phyloP scores from a whole-genome alignment of 2,113 vertebrate species.

The Xenopus tropicalis region DNA sequence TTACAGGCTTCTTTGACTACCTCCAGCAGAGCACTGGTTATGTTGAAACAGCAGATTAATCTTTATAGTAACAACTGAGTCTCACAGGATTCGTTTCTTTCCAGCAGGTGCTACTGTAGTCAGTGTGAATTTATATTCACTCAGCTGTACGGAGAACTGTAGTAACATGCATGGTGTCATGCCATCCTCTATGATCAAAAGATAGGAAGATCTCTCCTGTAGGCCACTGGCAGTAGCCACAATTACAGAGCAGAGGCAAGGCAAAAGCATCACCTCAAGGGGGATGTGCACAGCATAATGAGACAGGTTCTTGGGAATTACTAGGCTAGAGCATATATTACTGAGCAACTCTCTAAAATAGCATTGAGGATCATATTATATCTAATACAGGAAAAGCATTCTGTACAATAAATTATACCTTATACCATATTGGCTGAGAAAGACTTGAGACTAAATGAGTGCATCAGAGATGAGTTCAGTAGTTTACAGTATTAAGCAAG shows the following conservation, averaged over 20 bases:
- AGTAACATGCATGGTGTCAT: too few species aligned
- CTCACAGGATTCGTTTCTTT: constrained; percentile 13
- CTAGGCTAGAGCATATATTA: constrained; percentile 7
- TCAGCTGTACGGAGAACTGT: background rate
- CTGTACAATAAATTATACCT: background rate
- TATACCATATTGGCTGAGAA: too few species aligned
- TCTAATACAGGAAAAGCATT: background rate
- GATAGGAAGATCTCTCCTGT: background rate
- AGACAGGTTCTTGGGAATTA: constrained; percentile 11
- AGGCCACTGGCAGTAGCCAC: background rate
- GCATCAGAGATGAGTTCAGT: too few species aligned
- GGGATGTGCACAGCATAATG: constrained; percentile 11
- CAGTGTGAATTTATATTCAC: constrained; percentile 20
- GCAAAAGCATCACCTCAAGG: background rate
- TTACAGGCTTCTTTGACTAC: too few species aligned
- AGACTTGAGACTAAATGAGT: too few species aligned
- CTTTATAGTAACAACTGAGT: constrained; percentile 23
- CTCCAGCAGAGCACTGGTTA: background rate
- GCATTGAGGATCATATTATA: background rate
- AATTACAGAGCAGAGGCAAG: constrained; percentile 23
- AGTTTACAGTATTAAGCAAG: too few species aligned
- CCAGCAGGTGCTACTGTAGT: constrained; percentile 29
- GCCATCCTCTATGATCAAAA: background rate
- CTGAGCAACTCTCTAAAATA: background rate
- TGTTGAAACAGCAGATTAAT: background rate